Percentiles rank a stretch among this genome's conserved stretches.
phyloP scores from a whole-genome alignment of 2,113 vertebrate genomes.

The Hippocampus barbouri region DNA sequence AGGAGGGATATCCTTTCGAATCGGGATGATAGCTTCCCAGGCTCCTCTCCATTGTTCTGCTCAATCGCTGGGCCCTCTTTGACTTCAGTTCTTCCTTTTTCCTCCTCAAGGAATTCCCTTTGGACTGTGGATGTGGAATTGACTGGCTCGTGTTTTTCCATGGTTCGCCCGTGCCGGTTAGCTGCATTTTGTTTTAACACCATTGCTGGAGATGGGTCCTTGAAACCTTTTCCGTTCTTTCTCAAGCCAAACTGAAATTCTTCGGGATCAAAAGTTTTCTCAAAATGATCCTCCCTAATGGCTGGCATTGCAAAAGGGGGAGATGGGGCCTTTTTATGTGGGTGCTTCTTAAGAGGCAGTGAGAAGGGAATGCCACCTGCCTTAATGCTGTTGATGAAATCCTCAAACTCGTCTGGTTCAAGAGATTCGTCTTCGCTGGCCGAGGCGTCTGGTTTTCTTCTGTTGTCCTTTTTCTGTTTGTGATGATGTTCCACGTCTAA shows the following conservation, averaged over 20 bases:
- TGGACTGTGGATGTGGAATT: slow-evolving; percentile 49
- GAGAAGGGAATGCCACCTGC: slow-evolving; percentile 80
- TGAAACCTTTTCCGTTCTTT: slow-evolving; percentile 63
- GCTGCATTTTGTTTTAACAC: slow-evolving; percentile 79
- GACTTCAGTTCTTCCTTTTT: slow-evolving; percentile 45
- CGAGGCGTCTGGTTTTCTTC: slow-evolving; percentile 59
- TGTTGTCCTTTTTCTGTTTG: slow-evolving; percentile 48
- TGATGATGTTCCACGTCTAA: slow-evolving; percentile 64
- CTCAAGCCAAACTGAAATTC: slow-evolving; percentile 85
- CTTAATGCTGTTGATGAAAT: slow-evolving; percentile 87
- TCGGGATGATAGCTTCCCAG: slow-evolving; percentile 70
- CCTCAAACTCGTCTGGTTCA: slow-evolving; percentile 79
- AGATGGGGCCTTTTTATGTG: slow-evolving; percentile 71
- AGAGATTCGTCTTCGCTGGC: slow-evolving; percentile 72
- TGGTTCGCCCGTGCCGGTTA: slow-evolving; percentile 66
- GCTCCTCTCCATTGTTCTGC: slow-evolving; percentile 35
- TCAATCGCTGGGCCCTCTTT: slow-evolving; percentile 25
- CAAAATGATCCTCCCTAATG: slow-evolving; percentile 86
- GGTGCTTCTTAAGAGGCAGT: slow-evolving; percentile 82
- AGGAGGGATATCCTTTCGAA: slow-evolving; percentile 87
- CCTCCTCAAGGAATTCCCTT: slow-evolving; percentile 49
- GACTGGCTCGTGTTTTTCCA: slow-evolving; percentile 72
- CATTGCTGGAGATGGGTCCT: slow-evolving; percentile 74
- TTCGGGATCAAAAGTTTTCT: slow-evolving; percentile 84
- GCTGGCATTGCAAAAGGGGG: slow-evolving; percentile 84